Conservation (phyloP, 2,113 vertebrate genomes). For the Syrrhaptes paradoxus region DNA sequence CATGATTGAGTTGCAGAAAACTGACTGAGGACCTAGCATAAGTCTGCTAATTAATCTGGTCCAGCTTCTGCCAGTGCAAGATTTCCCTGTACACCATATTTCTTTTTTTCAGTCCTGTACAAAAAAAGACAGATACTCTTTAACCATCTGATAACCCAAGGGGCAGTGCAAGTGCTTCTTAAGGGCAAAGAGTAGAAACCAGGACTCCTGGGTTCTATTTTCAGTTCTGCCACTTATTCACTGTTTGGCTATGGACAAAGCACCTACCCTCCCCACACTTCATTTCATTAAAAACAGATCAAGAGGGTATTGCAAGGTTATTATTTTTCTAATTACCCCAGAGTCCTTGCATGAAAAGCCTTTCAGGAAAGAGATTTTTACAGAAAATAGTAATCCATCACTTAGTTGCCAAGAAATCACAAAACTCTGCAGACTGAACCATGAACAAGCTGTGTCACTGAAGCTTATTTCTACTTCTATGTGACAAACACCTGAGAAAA, state of each 20-base stretch:
- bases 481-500: conserved; percentile 54
- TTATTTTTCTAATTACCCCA: conserved; percentile 67
- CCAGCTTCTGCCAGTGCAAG: not conserved
- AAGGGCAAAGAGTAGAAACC: not conserved
- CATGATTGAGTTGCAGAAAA: not conserved
- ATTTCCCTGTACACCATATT: not conserved
- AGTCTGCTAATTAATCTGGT: conserved; percentile 21
- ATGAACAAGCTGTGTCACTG: conserved; percentile 16
- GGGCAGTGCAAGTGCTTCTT: not conserved
- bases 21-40: not conserved
- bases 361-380: conserved; percentile 42
- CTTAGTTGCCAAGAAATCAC: conserved; percentile 60
- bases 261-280: not conserved
- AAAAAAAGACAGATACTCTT: not conserved
- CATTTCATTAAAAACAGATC: conserved; percentile 58
- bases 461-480: conserved; percentile 18
- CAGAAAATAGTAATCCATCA: conserved; percentile 50
- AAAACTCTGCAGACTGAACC: conserved; percentile 22
- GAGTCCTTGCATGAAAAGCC: conserved; percentile 41
- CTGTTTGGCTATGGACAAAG: conserved; percentile 46
- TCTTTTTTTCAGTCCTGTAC: not conserved
- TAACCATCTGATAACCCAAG: not conserved
- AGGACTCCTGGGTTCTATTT: conserved; percentile 24
- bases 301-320: conserved; percentile 46
- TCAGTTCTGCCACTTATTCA: conserved; percentile 16